A percentile compares a stretch with the other conserved stretches of the same genome.
Conservation (phyloP, 2,888 invertebrate genomes). For the Polydrusus pterygomalis region DNA sequence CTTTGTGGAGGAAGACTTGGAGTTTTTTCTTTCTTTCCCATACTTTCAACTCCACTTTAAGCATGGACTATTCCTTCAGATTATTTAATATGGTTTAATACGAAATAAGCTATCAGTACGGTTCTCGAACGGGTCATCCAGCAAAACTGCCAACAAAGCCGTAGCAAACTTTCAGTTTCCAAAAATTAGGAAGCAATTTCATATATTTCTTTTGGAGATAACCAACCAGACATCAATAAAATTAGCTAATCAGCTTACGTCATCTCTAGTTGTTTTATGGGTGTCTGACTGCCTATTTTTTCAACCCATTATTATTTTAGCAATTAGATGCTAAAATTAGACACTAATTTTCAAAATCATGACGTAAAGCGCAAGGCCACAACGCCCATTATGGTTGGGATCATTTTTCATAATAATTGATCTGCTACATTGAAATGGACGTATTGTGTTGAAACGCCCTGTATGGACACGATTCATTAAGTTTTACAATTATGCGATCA, state of each 20-base stretch:
- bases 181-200: no score
- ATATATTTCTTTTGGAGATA: no score
- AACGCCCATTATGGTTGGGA: constrained; percentile 18
- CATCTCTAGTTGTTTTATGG: not conserved
- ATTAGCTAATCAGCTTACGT: not conserved
- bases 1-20: no score
- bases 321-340: constrained; percentile 30
- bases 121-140: no score
- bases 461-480: constrained; percentile 28
- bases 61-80: no score
- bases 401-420: constrained; percentile 34
- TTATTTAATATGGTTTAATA: no score
- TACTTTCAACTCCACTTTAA: no score
- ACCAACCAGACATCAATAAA: no score
- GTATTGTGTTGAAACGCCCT: constrained; percentile 26
- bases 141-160: no score
- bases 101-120: no score
- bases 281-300: constrained; percentile 20
- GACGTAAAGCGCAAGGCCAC: constrained; percentile 30
- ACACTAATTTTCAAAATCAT: constrained; percentile 29
- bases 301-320: constrained; percentile 7
- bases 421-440: not conserved
- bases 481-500: constrained; percentile 18
- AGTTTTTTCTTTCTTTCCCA: no score
- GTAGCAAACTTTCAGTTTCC: no score